Evolutionary conservation across 2,113 vertebrate genomes (phyloP).

Genomic region (Amblyornis subalaris): DNA sequence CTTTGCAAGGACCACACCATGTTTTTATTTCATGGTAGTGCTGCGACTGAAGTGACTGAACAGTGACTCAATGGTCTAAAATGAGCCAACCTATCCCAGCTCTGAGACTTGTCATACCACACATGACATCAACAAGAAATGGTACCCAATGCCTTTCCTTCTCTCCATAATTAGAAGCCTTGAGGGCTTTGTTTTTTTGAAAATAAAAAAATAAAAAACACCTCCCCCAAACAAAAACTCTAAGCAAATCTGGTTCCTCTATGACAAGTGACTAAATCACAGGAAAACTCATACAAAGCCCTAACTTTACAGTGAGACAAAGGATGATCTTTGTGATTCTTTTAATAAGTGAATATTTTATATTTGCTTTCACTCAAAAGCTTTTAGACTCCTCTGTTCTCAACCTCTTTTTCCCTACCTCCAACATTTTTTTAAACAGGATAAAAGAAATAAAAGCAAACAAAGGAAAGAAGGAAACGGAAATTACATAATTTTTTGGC

Average conservation of each 20-base stretch:
- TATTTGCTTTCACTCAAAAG: background rate
- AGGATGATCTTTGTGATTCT: background rate
- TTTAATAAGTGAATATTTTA: background rate
- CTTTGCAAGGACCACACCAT: background rate
- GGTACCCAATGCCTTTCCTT: background rate
- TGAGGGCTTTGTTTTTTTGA: background rate
- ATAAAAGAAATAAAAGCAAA: background rate
- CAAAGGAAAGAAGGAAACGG: background rate
- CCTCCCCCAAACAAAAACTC: background rate
- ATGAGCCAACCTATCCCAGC: background rate
- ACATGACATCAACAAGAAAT: background rate
- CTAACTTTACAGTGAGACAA: background rate
- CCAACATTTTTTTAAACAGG: background rate
- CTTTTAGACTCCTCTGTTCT: background rate
- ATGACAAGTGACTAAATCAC: background rate
- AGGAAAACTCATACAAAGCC: background rate
- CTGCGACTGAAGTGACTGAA: background rate
- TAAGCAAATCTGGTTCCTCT: background rate
- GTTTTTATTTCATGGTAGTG: background rate
- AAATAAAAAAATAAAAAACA: background rate
- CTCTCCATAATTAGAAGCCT: background rate
- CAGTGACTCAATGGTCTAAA: background rate
- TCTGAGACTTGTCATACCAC: background rate
- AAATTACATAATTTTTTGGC: background rate
- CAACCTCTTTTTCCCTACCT: accelerated